phyloP scores from a whole-genome alignment of 2,888 invertebrate species.

The Thysanoteuthis rhombus region DNA sequence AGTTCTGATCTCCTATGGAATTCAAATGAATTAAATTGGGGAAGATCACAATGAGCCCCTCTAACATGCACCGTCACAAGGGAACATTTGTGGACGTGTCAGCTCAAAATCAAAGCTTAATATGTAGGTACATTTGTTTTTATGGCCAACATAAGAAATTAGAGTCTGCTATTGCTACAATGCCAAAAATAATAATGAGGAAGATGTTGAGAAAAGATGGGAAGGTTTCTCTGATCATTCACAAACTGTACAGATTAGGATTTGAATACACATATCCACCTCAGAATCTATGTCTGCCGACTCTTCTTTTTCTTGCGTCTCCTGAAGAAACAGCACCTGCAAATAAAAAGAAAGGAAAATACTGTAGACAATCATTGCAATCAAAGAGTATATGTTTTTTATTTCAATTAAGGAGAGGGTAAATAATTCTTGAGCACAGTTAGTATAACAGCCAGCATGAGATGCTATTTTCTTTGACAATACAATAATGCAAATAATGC shows the following conservation, averaged over 20 bases:
- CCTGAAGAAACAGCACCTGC: conserved; percentile 98
- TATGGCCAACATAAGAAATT: conserved; percentile 17
- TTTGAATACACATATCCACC: conserved; percentile 30
- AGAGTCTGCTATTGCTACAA: conserved; percentile 30
- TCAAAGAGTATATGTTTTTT: too few species aligned
- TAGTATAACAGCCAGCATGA: too few species aligned
- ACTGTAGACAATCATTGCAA: not conserved
- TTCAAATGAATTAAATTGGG: not conserved
- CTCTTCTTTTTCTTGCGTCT: conserved; percentile 99
- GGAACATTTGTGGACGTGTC: not conserved
- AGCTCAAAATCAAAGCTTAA: not conserved
- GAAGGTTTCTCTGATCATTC: conserved; percentile 31
- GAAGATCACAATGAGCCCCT: not conserved
- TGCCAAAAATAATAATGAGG: conserved; percentile 30
- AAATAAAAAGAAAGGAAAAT: not conserved
- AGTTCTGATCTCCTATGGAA: too few species aligned
- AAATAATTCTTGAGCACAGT: too few species aligned
- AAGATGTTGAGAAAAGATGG: conserved; percentile 30
- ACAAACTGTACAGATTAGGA: conserved; percentile 31
- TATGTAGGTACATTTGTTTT: not conserved
- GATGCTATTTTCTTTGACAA: too few species aligned
- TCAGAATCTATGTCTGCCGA: conserved; percentile 53
- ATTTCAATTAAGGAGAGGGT: too few species aligned
- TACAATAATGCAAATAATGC: too few species aligned
- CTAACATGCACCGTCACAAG: not conserved